Conservation (phyloP, 2,888 invertebrate genomes). For the Eupithecia dodoneata region DNA sequence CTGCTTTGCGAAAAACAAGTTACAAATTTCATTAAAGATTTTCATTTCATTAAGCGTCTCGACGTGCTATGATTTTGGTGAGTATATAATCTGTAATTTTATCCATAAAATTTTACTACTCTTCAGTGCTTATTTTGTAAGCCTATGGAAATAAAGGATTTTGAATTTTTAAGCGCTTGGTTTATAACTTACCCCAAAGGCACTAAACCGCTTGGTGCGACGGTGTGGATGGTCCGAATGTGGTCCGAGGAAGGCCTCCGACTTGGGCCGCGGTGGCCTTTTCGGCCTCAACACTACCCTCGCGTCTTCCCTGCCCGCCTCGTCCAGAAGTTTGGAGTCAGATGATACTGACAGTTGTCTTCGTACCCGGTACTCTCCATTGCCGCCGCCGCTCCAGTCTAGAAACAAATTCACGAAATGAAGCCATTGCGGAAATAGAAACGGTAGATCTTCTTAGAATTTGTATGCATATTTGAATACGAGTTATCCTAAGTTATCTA, state of each 20-base stretch:
- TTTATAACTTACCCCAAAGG: constrained; percentile 93
- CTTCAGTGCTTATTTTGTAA: no score
- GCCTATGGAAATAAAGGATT: no score
- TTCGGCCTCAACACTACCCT: constrained; percentile 95
- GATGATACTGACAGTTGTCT: constrained; percentile 96
- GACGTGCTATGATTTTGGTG: not conserved
- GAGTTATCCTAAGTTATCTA: not conserved
- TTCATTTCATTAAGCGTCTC: not conserved
- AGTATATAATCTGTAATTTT: not conserved
- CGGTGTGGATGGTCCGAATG: constrained; percentile 88
- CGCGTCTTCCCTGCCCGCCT: constrained; percentile 94
- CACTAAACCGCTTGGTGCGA: constrained; percentile 96
- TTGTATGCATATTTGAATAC: not conserved
- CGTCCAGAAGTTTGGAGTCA: constrained; percentile 95
- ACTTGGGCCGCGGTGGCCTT: constrained; percentile 97
- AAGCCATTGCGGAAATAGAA: not conserved
- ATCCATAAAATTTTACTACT: no score
- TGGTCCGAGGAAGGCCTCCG: constrained; percentile 95
- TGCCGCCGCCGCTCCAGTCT: constrained; percentile 91
- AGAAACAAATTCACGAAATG: constrained; percentile 42
- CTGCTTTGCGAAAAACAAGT: not conserved
- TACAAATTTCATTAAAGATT: not conserved
- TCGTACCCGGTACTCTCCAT: constrained; percentile 92
- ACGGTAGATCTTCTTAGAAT: not conserved
- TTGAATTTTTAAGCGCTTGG: not conserved